Conservation (phyloP, 2,113 vertebrate genomes). For the Thalassarche chlororhynchos region DNA sequence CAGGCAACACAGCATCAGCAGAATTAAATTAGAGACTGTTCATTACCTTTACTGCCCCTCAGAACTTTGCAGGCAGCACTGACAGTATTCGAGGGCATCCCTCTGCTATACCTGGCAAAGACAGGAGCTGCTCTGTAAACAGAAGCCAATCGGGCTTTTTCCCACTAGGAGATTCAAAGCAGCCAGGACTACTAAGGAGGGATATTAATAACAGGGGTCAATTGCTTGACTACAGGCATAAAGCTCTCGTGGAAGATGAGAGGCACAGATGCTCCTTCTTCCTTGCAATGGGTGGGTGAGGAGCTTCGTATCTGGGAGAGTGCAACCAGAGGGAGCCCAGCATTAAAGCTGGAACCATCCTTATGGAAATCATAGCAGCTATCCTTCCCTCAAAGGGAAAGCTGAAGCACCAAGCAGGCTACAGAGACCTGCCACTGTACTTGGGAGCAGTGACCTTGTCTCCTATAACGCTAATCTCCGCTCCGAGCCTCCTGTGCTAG, state of each 20-base stretch:
- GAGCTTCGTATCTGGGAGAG: background rate
- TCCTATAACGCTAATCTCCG: background rate
- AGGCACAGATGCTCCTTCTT: background rate
- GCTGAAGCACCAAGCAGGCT: background rate
- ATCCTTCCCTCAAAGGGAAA: background rate
- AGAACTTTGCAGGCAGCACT: background rate
- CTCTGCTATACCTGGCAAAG: background rate
- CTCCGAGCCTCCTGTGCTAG: background rate
- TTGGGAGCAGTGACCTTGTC: background rate
- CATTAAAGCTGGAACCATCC: background rate
- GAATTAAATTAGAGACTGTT: background rate
- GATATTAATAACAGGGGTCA: background rate
- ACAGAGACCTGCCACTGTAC: background rate
- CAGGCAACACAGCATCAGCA: background rate
- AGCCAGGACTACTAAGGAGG: background rate
- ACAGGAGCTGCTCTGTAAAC: background rate
- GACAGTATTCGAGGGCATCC: background rate
- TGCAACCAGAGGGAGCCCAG: background rate
- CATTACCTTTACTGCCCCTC: background rate
- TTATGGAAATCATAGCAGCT: background rate
- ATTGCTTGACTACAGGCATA: background rate
- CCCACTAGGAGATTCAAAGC: background rate
- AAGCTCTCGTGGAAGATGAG: background rate
- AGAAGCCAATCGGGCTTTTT: background rate
- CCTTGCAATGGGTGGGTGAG: background rate